Evolutionary conservation across 1,140 invertebrate genomes (phyloP).

Genomic region (Arion vulgaris): DNA sequence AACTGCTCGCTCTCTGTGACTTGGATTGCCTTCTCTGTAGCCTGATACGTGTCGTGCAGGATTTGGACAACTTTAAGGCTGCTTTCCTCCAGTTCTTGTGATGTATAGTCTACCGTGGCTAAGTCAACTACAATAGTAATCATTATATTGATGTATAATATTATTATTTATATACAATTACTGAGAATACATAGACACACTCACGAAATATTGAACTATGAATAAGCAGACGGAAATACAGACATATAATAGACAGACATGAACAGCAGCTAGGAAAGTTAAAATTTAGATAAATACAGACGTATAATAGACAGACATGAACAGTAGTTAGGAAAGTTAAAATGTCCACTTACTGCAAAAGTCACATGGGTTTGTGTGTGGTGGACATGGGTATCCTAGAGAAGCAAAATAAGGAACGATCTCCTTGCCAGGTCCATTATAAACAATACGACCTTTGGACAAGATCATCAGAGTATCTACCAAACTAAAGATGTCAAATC

Average conservation of each 20-base stretch:
- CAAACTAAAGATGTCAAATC: constrained; percentile 67
- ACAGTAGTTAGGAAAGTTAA: too few species aligned
- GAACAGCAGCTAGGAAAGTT: too few species aligned
- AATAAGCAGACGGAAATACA: too few species aligned
- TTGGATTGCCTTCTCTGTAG: neutral
- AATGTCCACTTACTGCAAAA: constrained; percentile 65
- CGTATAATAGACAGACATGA: too few species aligned
- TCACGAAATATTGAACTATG: too few species aligned
- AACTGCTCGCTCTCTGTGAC: neutral
- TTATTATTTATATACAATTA: too few species aligned
- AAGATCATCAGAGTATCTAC: constrained; percentile 66
- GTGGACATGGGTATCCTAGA: constrained; percentile 62
- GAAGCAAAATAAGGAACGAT: constrained; percentile 64
- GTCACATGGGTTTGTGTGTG: constrained; percentile 67
- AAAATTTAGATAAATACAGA: too few species aligned
- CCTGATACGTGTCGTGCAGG: constrained; percentile 48
- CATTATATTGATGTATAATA: too few species aligned
- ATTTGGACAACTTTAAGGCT: constrained; percentile 45
- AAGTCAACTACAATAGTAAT: constrained; percentile 62
- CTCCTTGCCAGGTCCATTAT: constrained; percentile 56
- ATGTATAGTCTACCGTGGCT: constrained; percentile 60
- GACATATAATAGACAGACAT: too few species aligned
- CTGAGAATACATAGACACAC: too few species aligned
- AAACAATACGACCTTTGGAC: constrained; percentile 60
- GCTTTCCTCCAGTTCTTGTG: constrained; percentile 50